Conservation (phyloP, 2,888 invertebrate genomes). For the Cryptocheilus praepositus region DNA sequence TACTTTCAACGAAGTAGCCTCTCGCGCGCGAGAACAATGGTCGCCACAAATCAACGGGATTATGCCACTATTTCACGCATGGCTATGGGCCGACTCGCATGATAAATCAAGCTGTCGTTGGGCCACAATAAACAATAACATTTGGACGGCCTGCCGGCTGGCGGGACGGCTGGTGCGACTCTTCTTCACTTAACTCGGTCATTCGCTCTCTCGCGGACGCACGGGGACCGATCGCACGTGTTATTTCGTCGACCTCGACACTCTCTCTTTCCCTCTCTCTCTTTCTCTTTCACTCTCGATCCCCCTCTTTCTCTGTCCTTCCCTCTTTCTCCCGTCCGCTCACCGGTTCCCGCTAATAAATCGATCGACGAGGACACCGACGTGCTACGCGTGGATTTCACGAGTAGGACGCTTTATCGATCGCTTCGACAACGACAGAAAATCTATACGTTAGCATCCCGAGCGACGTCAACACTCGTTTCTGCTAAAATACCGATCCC, state of each 20-base stretch:
- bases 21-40: constrained; percentile 64
- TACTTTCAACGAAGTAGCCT: constrained; percentile 62
- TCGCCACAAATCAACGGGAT: constrained; percentile 72
- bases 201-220: constrained; percentile 53
- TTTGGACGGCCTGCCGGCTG: constrained; percentile 60
- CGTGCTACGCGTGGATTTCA: constrained; percentile 43
- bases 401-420: constrained; percentile 25
- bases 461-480: not conserved
- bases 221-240: constrained; percentile 49
- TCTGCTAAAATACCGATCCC: constrained; percentile 3
- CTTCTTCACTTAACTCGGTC: constrained; percentile 63
- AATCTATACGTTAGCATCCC: constrained; percentile 6
- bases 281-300: not conserved
- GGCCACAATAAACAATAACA: constrained; percentile 71
- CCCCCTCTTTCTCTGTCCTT: constrained; percentile 13
- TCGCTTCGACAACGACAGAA: constrained; percentile 21
- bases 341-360: constrained; percentile 11
- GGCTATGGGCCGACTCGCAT: constrained; percentile 63
- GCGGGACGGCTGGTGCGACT: constrained; percentile 62
- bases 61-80: constrained; percentile 73
- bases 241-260: constrained; percentile 52
- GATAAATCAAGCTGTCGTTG: constrained; percentile 71
- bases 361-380: constrained; percentile 34
- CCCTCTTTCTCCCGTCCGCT: not conserved
- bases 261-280: constrained; percentile 11